A percentile compares a stretch with the other conserved stretches of the same genome.
Conservation (phyloP, 2,113 vertebrate genomes). For the Heptranchias perlo region DNA sequence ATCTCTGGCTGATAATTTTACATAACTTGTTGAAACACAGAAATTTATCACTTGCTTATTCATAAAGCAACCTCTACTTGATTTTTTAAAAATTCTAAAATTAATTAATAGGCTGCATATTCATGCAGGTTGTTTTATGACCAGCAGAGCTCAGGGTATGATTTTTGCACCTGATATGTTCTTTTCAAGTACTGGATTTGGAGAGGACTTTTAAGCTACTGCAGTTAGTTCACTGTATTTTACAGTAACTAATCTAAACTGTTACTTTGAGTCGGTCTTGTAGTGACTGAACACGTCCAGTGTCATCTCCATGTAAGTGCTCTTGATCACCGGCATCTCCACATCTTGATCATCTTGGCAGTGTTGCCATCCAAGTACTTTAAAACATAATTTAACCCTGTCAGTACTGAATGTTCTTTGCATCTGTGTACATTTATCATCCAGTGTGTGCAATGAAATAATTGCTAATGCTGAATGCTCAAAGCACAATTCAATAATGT, state of each 20-base stretch:
- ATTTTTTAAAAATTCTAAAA: not conserved
- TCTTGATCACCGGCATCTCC: not conserved
- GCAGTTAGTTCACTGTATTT: not conserved
- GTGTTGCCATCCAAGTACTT: not conserved
- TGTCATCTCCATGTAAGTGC: not conserved
- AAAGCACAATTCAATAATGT: not conserved
- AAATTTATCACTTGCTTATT: not conserved
- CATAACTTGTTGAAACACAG: not conserved
- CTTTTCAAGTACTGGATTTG: not conserved
- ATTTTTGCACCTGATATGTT: not conserved
- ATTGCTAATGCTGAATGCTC: not conserved
- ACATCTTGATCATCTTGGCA: not conserved
- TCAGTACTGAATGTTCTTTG: not conserved
- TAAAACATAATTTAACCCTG: not conserved
- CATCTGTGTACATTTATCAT: not conserved
- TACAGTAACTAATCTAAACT: not conserved
- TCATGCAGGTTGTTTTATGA: not conserved
- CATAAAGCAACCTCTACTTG: not conserved
- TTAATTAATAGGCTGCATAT: not conserved
- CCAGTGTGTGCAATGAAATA: not conserved
- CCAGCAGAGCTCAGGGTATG: not conserved
- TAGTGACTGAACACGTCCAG: not conserved
- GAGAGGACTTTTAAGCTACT: not conserved
- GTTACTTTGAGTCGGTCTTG: not conserved
- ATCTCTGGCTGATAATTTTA: not conserved